Base-by-base conservation (phyloP, 1,140 invertebrate genomes). In the Solenopsis fugax region DNA sequence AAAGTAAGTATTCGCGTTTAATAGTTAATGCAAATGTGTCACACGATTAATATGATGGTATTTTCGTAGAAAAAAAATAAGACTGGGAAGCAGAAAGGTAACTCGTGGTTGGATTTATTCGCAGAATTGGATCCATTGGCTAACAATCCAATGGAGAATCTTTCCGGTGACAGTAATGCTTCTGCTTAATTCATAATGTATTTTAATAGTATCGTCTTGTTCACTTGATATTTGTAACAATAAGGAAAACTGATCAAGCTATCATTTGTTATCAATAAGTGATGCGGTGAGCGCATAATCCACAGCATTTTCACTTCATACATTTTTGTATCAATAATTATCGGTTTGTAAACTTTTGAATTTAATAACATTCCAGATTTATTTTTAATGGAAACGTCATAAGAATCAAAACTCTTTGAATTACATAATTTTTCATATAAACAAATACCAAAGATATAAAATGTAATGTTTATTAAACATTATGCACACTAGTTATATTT, bases 51-150 rank as follows among this genome's bases (percentile, higher is more conserved):
- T 48, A 45, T 16, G 52, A 73, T 73, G 6, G 60, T 62, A 60
- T 87, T 71, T 84, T 89, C 84, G 13, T 78, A 93, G 92, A 93
- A 93, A 88, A 94, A 92, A 65, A 91, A 67, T 56, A 93, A 93
- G 85, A 85, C 64, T 56, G 92, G 90, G 58, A 94, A 94, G 87
- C 89, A 91, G 58, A 94, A 94, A 73, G 94, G 91, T 78, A 94
- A 93, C 48, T 92, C 94, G 7, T 99, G 98, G 98, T 97, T 98
- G 89, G 98, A 98, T 94, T 95, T 99, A 41, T 99, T 99, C 96
- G 98, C 98, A 54, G 98, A 99, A 94, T 94, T 99, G 52, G 98
- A 99, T 96, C 98, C 98, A 9, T 95, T 99, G 6, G 97, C 98
- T 18, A 98, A 99, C 95, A 94, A 94, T 81, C 91, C 93, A 13